These are phyloP conservation scores for Coptodon rendalli DNA, from an alignment of 2,113 vertebrate genomes.

Conservation along the genomic window DNA sequence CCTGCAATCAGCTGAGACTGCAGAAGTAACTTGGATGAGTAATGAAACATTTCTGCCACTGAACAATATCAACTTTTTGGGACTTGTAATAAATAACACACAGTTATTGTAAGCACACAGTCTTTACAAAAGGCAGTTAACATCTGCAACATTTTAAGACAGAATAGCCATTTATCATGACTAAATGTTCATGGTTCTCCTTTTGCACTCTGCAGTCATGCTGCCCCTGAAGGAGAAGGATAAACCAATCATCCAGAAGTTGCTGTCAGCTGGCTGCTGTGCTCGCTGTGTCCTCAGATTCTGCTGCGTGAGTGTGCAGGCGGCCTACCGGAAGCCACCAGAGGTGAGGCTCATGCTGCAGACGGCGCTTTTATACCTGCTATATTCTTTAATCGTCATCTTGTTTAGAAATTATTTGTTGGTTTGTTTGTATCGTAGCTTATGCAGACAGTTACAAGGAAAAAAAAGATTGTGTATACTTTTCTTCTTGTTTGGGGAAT, in stretches of 20 bases:
- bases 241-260: constrained; percentile 72
- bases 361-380: background rate
- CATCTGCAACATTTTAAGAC: background rate
- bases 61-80: background rate
- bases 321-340: constrained; percentile 72
- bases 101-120: background rate
- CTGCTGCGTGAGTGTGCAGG: constrained; percentile 79
- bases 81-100: background rate
- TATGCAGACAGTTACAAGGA: background rate
- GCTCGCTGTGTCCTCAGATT: constrained; percentile 88
- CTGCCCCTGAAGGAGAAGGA: constrained; percentile 81
- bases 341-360: constrained; percentile 63
- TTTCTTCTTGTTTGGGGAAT: background rate
- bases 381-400: background rate
- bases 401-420: background rate
- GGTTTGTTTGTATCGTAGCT: background rate
- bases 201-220: constrained; percentile 62
- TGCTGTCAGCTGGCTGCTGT: constrained; percentile 82
- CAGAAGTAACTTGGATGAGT: background rate
- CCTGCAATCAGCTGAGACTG: background rate
- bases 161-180: background rate
- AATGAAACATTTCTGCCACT: background rate
- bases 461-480: background rate
- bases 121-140: background rate
- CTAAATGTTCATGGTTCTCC: too few relatives aligned